phyloP scores from a whole-genome alignment of 1,140 invertebrate species.

The Metopolophium dirhodum region DNA sequence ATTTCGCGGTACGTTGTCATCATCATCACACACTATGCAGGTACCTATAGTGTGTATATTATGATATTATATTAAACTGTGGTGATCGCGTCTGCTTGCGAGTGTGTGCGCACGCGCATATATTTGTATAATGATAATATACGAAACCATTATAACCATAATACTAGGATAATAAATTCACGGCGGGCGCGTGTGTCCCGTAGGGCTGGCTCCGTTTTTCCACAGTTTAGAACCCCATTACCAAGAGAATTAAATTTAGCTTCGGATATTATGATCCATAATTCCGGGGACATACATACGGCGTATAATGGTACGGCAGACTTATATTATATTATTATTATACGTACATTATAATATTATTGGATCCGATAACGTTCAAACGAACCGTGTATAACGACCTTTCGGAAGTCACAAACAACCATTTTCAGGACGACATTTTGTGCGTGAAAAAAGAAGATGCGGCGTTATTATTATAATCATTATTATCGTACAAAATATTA shows the following conservation, averaged over 20 bases:
- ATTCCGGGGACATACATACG: not conserved
- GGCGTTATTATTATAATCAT: not conserved
- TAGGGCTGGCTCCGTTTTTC: conserved; percentile 14
- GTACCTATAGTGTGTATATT: not conserved
- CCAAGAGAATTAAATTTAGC: conserved; percentile 22
- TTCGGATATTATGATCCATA: conserved; percentile 37
- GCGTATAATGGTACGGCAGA: not conserved
- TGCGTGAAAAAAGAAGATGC: not conserved
- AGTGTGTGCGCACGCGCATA: not conserved
- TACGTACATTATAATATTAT: conserved; percentile 16
- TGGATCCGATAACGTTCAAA: not conserved
- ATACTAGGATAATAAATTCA: conserved; percentile 34
- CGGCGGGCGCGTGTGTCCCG: conserved; percentile 21
- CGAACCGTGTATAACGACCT: conserved; percentile 1
- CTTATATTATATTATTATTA: not conserved
- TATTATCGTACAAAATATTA: not conserved
- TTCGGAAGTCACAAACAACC: not conserved
- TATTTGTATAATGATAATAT: not conserved
- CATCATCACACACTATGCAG: not conserved
- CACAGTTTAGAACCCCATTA: conserved; percentile 5
- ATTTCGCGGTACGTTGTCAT: not conserved
- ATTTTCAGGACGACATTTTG: not conserved
- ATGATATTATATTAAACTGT: not conserved
- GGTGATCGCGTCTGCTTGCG: not conserved
- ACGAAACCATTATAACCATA: conserved; percentile 7